A percentile compares a stretch with the other conserved stretches of the same genome.
Evolutionary conservation across 2,888 invertebrate genomes (phyloP).

Genomic region (Lithosia quadra): DNA sequence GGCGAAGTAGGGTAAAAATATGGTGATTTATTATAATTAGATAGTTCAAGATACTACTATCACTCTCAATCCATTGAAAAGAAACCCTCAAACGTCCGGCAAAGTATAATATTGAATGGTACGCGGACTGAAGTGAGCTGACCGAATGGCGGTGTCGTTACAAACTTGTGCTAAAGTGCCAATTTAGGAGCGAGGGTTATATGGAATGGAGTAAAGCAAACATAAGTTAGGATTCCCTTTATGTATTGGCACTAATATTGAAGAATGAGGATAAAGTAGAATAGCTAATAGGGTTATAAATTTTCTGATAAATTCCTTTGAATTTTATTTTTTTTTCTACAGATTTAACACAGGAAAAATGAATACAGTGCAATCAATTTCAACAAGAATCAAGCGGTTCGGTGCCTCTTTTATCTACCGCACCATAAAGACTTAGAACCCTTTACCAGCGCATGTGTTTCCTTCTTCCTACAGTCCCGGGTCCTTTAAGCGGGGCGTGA

Average conservation of each 20-base stretch:
- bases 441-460: no score
- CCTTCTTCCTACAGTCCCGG: no score
- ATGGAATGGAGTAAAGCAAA: background rate
- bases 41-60: background rate
- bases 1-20: no score
- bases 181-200: constrained; percentile 15
- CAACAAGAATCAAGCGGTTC: no score
- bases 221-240: constrained; percentile 3
- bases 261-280: background rate
- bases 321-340: no score
- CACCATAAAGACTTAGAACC: no score
- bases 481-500: no score
- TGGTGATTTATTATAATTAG: background rate
- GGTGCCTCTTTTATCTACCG: no score
- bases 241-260: background rate
- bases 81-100: constrained; percentile 4
- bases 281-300: background rate
- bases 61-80: background rate
- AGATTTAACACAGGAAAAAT: no score
- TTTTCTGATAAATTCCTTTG: background rate
- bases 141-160: constrained; percentile 19
- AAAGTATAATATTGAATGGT: constrained; percentile 29
- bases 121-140: constrained; percentile 12
- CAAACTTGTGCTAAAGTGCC: constrained; percentile 20
- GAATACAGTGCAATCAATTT: no score